Base-by-base conservation (phyloP, 2,888 invertebrate genomes). In the Choreutis nemorana region DNA sequence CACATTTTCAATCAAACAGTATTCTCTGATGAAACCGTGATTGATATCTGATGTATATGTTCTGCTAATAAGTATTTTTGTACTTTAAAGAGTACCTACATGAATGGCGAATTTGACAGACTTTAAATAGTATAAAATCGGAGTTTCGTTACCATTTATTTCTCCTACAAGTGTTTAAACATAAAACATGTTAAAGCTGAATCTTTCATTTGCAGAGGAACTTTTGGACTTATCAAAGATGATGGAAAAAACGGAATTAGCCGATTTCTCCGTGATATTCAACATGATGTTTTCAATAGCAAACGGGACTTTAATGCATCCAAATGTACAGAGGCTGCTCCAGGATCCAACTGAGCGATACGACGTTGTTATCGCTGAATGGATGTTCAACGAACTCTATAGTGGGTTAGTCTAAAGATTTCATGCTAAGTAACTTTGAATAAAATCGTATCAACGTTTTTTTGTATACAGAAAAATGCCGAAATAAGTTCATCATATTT, bases 331-430 rank as follows among this genome's bases (percentile, higher is more conserved):
- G 31, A 47, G 40, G 4, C 13, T 64, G 1, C 26, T 63, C 0
- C 33, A 35, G 1, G 52, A 64, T 23, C 42, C 50, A 0, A 48
- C 34, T 1, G 46, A 51, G 28, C 36, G 47, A 1, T 65, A 63
- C 26, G 62, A 65, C 26, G 22, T 53, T 2, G 44, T 63, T 3
- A 42, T 65, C 0, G 43, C 39, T 0, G 64, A 64, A 31, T 63
- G 53, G 53, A 40, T 62, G 44, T 56, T 45, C 23, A 45, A 31
- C 16, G 60, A 61, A 26, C 8, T 61, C 1, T 44, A 44, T 26
- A 30, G 42, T 23, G 50, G 51, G 61, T 59, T 45, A 42, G 42
- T 30, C 11, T 13, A 16, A 12, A n/a, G 8, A 18, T 16, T 16
- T 18, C 8, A 26, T 16, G 2, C 23, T n/a, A n/a, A n/a, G n/a